Evolutionary conservation across 2,888 invertebrate species (phyloP).

Genomic region (Platycnemis pennipes): DNA sequence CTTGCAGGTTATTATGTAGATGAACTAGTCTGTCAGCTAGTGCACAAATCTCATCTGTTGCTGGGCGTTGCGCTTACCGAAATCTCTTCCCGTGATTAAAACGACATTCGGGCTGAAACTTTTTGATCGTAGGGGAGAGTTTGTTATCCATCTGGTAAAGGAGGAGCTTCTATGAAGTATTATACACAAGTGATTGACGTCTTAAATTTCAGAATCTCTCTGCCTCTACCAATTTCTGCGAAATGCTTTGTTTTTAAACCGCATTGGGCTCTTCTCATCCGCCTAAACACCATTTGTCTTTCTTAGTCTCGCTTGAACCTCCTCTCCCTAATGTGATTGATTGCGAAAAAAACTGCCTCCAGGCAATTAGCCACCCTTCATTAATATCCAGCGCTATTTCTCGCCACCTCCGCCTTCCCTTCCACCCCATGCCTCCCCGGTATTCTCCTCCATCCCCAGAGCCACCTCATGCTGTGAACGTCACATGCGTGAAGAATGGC

Average conservation of each 20-base stretch:
- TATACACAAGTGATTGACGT: neutral
- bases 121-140: no score
- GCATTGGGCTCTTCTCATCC: neutral
- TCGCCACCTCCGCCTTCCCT: neutral
- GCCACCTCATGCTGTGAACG: no score
- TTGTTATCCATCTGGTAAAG: no score
- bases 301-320: neutral
- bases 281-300: neutral
- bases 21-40: no score
- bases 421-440: neutral
- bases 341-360: neutral
- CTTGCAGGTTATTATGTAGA: no score
- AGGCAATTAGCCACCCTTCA: neutral
- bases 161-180: neutral
- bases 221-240: neutral
- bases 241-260: neutral
- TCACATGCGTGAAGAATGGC: no score
- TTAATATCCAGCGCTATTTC: neutral
- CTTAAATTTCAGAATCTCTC: neutral
- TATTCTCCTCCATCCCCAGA: no score
- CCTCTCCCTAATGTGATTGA: neutral
- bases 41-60: no score
- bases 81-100: no score
- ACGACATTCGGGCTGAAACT: no score
- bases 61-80: no score